A percentile compares a stretch with the other conserved stretches of the same genome.
Evolutionary conservation across 2,797 vertebrate species (phyloP).

Genomic region (Anabas testudineus): DNA sequence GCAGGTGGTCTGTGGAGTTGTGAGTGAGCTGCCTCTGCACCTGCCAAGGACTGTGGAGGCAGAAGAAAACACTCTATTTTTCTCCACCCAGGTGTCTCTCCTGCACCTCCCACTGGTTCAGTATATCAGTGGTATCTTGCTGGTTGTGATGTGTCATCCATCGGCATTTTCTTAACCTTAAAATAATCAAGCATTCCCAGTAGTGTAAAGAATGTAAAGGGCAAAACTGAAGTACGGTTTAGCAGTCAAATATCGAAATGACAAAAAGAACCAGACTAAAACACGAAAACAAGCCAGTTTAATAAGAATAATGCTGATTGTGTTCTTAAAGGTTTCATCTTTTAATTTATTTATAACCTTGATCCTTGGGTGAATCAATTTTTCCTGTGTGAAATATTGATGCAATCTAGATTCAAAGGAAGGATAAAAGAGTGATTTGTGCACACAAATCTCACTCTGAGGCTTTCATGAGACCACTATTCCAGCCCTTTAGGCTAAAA

Average conservation of each 20-base stretch:
- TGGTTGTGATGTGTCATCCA: slow-evolving; percentile 48
- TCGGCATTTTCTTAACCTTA: slow-evolving; percentile 45
- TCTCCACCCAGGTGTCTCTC: slow-evolving; percentile 68
- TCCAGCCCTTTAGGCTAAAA: slow-evolving; percentile 54
- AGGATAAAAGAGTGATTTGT: slow-evolving; percentile 53
- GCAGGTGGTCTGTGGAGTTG: slow-evolving; percentile 78
- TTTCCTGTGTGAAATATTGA: slow-evolving; percentile 49
- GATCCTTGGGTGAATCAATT: slow-evolving; percentile 43
- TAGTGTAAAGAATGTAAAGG: slow-evolving; percentile 23
- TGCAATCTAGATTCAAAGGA: slow-evolving; percentile 51
- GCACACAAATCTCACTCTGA: slow-evolving; percentile 35
- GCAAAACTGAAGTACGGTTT: slow-evolving; percentile 2
- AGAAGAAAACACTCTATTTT: slow-evolving; percentile 78
- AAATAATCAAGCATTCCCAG: slow-evolving; percentile 31
- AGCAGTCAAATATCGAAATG: slow-evolving; percentile 2
- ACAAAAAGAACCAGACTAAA: neutral
- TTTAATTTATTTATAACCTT: slow-evolving; percentile 44
- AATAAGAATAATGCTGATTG: slow-evolving; percentile 13
- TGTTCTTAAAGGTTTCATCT: slow-evolving; percentile 26
- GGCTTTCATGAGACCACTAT: slow-evolving; percentile 48
- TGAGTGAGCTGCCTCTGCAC: slow-evolving; percentile 74
- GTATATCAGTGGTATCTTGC: slow-evolving; percentile 62
- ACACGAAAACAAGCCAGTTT: neutral
- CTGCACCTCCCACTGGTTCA: slow-evolving; percentile 65
- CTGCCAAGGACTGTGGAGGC: slow-evolving; percentile 71